Conservation (phyloP, 2,888 invertebrate species). For the Nebria brevicollis region DNA sequence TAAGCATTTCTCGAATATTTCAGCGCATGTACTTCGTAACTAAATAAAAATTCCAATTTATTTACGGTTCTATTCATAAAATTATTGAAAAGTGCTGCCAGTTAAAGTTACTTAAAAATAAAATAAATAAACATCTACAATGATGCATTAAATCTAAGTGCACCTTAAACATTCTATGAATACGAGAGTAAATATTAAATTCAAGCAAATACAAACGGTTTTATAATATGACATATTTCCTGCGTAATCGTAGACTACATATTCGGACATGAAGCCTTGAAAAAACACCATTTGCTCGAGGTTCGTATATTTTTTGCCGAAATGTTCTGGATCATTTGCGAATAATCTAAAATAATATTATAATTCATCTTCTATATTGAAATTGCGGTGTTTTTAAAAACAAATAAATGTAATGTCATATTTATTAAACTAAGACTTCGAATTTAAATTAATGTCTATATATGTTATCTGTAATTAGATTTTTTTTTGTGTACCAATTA, state of each 20-base stretch:
- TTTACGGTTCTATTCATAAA: too few species aligned
- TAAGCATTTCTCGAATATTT: slow-evolving; percentile 65
- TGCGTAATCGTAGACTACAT: not conserved
- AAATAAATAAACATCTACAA: too few species aligned
- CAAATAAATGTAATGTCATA: not conserved
- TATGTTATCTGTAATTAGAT: not conserved
- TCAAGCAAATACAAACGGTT: slow-evolving; percentile 3
- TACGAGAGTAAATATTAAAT: not conserved
- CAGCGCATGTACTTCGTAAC: slow-evolving; percentile 67
- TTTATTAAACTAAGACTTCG: not conserved
- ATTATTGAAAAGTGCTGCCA: too few species aligned
- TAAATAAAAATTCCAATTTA: slow-evolving; percentile 2
- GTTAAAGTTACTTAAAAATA: too few species aligned
- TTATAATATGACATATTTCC: slow-evolving; percentile 11
- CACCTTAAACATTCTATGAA: too few species aligned
- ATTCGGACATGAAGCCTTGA: not conserved
- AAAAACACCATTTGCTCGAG: slow-evolving; percentile 9
- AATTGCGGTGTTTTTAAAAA: not conserved
- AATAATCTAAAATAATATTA: not conserved
- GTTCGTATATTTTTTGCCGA: not conserved
- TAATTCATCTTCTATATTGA: not conserved
- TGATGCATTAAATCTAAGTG: too few species aligned
- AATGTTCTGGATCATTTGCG: not conserved
- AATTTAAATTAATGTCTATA: too few species aligned
- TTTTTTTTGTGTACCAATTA: not conserved